phyloP scores from a whole-genome alignment of 2,797 vertebrate species.

The Anguilla anguilla region DNA sequence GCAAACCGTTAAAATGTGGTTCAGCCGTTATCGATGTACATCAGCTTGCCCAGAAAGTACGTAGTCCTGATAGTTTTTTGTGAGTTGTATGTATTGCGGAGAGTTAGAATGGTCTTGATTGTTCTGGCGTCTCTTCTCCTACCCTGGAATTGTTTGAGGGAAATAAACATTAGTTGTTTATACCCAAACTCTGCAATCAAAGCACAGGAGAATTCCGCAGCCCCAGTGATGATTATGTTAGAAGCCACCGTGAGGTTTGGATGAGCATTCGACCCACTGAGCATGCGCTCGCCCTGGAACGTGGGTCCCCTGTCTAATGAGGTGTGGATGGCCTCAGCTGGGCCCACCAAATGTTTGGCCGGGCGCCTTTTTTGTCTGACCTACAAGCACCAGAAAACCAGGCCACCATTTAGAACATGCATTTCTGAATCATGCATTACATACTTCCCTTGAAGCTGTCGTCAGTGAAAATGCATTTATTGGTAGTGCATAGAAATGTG shows the following conservation, averaged over 20 bases:
- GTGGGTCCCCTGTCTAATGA: conserved; percentile 21
- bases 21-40: neutral
- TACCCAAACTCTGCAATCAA: neutral
- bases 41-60: neutral
- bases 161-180: conserved; percentile 18
- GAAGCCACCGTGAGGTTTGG: neutral
- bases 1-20: neutral
- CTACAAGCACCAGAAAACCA: conserved; percentile 13
- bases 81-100: neutral
- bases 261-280: neutral
- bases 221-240: neutral
- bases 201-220: neutral
- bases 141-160: neutral
- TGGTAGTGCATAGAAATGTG: neutral
- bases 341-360: neutral
- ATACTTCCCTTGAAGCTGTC: neutral
- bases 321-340: neutral
- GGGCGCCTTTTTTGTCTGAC: neutral
- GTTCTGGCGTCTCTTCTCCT: neutral
- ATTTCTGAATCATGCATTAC: neutral
- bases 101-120: neutral
- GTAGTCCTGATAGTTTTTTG: neutral
- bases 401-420: neutral
- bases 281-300: neutral
- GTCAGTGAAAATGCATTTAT: neutral